Evolutionary conservation across 2,888 invertebrate genomes (phyloP).

Genomic region (Chrysodeixis includens): DNA sequence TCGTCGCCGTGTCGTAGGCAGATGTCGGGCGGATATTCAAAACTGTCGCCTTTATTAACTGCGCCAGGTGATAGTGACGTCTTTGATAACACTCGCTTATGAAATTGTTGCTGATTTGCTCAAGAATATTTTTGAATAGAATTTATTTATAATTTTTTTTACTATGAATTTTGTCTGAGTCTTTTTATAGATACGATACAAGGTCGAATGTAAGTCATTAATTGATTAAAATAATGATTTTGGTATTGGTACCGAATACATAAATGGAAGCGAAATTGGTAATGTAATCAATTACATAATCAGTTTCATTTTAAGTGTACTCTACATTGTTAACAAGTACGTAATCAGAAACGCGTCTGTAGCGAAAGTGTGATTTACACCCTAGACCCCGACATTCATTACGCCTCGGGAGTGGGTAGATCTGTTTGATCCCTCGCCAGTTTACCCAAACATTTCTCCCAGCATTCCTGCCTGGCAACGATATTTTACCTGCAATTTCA

Average conservation of each 20-base stretch:
- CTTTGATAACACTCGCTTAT: slow-evolving; percentile 52
- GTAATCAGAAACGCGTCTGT: slow-evolving; percentile 29
- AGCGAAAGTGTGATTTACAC: slow-evolving; percentile 24
- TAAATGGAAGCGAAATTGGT: too few relatives aligned
- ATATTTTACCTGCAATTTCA: slow-evolving; percentile 64
- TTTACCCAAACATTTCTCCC: slow-evolving; percentile 34
- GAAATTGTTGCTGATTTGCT: slow-evolving; percentile 45
- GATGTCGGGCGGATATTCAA: slow-evolving; percentile 66
- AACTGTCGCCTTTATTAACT: slow-evolving; percentile 66
- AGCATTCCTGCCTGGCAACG: slow-evolving; percentile 32
- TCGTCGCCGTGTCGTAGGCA: slow-evolving; percentile 58
- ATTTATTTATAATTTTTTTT: neutral
- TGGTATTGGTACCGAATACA: too few relatives aligned
- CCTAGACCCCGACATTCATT: slow-evolving; percentile 23
- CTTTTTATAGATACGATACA: neutral
- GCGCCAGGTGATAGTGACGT: slow-evolving; percentile 64
- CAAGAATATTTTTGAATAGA: neutral
- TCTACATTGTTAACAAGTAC: slow-evolving; percentile 10
- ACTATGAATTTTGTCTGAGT: neutral
- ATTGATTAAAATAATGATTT: neutral
- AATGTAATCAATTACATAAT: neutral
- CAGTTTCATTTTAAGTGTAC: neutral
- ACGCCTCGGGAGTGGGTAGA: slow-evolving; percentile 22
- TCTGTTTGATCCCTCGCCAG: slow-evolving; percentile 30
- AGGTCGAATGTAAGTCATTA: neutral